Conservation (phyloP, 2,888 invertebrate genomes). For the Chaetogeoica ovagalla region DNA sequence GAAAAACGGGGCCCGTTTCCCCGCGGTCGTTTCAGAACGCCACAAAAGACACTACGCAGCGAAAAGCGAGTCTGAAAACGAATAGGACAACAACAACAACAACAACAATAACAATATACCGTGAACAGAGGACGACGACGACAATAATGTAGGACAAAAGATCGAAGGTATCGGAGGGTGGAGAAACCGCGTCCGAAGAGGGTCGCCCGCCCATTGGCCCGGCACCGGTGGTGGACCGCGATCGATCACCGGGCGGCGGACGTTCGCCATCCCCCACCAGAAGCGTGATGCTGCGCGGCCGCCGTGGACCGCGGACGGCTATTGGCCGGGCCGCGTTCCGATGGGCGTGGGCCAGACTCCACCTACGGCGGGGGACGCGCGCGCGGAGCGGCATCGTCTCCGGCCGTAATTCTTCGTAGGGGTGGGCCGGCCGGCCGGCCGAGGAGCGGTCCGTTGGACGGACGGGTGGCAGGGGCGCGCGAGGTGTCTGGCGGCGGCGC, state of each 20-base stretch:
- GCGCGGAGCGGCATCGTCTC: not conserved
- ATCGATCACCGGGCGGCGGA: slow-evolving; percentile 33
- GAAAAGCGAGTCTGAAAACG: too few relatives aligned
- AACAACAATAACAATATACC: too few relatives aligned
- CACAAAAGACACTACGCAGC: too few relatives aligned
- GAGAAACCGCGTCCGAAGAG: not conserved
- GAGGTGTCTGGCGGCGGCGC: too few relatives aligned
- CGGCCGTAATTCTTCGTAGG: too few relatives aligned
- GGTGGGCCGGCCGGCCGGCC: too few relatives aligned
- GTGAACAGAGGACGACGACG: too few relatives aligned
- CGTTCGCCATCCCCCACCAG: not conserved
- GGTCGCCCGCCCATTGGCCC: slow-evolving; percentile 31
- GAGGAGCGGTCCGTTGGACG: too few relatives aligned
- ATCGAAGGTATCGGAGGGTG: not conserved
- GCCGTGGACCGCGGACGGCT: slow-evolving; percentile 26
- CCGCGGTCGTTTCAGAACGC: too few relatives aligned
- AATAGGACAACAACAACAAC: too few relatives aligned
- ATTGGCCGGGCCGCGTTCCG: slow-evolving; percentile 20
- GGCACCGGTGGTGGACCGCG: slow-evolving; percentile 7
- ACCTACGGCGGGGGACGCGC: not conserved
- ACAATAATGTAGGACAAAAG: too few relatives aligned
- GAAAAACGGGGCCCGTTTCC: too few relatives aligned
- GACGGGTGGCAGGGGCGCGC: not conserved
- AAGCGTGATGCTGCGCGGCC: slow-evolving; percentile 22
- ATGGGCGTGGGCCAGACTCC: slow-evolving; percentile 23